Percentiles rank a stretch among this genome's conserved stretches.
Evolutionary conservation across 2,888 invertebrate species (phyloP).

Genomic region (Augochlorella aurata): DNA sequence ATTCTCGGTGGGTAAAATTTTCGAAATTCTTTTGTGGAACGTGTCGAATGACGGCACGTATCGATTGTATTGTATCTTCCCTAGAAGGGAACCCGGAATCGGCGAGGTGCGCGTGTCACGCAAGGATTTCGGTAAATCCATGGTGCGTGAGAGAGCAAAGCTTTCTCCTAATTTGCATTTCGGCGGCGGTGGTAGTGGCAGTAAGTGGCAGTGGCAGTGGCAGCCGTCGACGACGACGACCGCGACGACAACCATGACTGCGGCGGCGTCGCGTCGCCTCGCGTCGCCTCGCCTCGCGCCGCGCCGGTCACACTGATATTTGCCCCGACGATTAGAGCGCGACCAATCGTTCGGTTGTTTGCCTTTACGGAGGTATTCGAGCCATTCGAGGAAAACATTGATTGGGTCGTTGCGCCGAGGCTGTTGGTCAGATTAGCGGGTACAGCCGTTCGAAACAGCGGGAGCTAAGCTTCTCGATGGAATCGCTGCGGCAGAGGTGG

Average conservation of each 20-base stretch:
- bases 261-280: neutral
- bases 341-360: constrained; percentile 44
- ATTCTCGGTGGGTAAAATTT: too few species aligned
- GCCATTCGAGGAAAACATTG: constrained; percentile 50
- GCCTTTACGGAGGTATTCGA: constrained; percentile 39
- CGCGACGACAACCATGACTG: constrained; percentile 8
- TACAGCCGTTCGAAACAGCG: constrained; percentile 52
- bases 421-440: constrained; percentile 44
- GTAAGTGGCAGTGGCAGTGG: too few species aligned
- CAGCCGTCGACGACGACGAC: constrained; percentile 4
- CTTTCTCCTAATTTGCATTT: constrained; percentile 74
- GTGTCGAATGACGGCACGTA: neutral
- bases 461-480: constrained; percentile 12
- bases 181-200: constrained; percentile 26
- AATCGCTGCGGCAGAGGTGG: neutral
- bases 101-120: constrained; percentile 38
- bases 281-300: neutral
- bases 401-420: constrained; percentile 48
- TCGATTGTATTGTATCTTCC: neutral
- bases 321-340: constrained; percentile 60
- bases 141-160: constrained; percentile 49
- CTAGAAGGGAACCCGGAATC: constrained; percentile 11
- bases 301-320: constrained; percentile 55
- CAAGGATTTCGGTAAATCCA: constrained; percentile 53
- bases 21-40: too few species aligned